A percentile compares a stretch with the other conserved stretches of the same genome.
These are phyloP conservation scores for Pungitius pungitius DNA, from an alignment of 2,113 vertebrate genomes.

Conservation along the genomic window DNA sequence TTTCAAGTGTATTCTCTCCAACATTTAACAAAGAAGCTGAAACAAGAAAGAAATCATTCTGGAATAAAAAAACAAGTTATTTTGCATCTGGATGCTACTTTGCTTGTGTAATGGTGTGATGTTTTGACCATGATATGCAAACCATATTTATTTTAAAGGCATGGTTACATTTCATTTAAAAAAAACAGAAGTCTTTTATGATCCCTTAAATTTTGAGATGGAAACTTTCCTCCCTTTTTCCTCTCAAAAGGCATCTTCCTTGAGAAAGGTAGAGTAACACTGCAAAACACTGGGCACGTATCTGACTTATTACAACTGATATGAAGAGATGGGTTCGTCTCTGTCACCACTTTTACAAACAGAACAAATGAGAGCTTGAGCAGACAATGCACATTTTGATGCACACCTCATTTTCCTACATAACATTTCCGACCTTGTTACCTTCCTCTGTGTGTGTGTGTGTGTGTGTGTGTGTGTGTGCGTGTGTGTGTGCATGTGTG, in stretches of 20 bases:
- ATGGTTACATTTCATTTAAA: neutral
- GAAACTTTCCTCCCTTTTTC: neutral
- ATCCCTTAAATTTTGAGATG: neutral
- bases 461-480: constrained; percentile 1
- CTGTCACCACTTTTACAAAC: neutral
- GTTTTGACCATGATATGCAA: neutral
- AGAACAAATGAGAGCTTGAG: neutral
- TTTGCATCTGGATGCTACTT: neutral
- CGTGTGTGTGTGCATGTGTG: neutral
- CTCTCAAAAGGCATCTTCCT: neutral
- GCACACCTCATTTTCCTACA: constrained; percentile 27
- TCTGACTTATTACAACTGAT: neutral
- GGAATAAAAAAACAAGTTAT: neutral
- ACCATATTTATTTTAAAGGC: neutral
- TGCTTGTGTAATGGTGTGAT: neutral
- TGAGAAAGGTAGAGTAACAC: neutral
- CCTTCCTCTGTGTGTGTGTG: constrained; percentile 2
- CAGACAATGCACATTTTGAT: neutral
- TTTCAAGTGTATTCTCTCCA: constrained; percentile 26
- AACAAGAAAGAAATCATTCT: constrained; percentile 4
- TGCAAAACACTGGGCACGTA: constrained; percentile 6
- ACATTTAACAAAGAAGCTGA: constrained; percentile 64
- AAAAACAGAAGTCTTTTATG: neutral
- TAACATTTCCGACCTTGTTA: constrained; percentile 15
- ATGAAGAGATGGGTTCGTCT: neutral